Evolutionary conservation across 2,888 invertebrate genomes (phyloP).

Genomic region (Chironomus riparius): DNA sequence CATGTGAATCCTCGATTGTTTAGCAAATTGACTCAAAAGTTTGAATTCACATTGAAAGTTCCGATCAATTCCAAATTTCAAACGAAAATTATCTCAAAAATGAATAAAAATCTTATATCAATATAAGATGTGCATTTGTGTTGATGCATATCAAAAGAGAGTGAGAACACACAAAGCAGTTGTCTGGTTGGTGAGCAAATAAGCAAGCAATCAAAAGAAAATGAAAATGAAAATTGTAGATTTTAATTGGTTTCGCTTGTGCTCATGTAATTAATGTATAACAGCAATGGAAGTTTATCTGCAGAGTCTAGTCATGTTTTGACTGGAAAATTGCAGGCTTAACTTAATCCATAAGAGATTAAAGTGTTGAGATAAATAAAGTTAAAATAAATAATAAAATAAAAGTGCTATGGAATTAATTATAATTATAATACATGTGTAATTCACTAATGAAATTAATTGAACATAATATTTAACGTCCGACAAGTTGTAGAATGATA

Average conservation of each 20-base stretch:
- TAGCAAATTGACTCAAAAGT: too few species aligned
- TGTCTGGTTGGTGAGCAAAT: not conserved
- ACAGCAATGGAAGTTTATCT: not conserved
- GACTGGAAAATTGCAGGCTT: not conserved
- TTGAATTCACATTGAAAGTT: too few species aligned
- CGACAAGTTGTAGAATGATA: not conserved
- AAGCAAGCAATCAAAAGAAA: not conserved
- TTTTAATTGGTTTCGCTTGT: conserved; percentile 21
- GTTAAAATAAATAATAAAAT: not conserved
- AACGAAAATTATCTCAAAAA: too few species aligned
- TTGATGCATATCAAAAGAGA: too few species aligned
- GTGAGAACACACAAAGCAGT: too few species aligned
- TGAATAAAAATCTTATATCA: too few species aligned
- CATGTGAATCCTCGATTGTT: too few species aligned
- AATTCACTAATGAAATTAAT: not conserved
- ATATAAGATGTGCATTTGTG: too few species aligned
- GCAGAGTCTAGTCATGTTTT: not conserved
- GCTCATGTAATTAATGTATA: not conserved
- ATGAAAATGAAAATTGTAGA: not conserved
- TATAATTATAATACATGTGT: not conserved
- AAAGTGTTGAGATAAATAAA: not conserved
- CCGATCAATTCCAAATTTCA: too few species aligned
- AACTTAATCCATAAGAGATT: not conserved
- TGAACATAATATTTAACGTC: not conserved
- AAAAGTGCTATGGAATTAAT: not conserved